Evolutionary conservation across 2,113 vertebrate genomes (phyloP), one percentile per base, ranked within the genome.

Genomic region (Synchiropus splendidus): DNA sequence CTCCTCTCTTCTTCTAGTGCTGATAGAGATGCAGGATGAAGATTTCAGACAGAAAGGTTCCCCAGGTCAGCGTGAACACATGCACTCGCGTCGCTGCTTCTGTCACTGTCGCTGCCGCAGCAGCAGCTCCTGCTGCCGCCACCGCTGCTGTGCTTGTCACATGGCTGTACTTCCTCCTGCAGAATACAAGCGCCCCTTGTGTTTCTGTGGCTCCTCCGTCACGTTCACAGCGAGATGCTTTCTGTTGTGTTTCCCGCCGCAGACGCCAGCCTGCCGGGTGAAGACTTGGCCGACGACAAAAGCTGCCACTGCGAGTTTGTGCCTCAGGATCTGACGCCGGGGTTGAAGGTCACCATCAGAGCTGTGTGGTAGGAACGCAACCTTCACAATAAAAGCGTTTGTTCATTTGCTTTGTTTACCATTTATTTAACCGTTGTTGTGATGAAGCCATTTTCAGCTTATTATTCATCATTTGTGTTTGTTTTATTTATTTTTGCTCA

Each of bases 261-360:
- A 97, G 92, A 94, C 62, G 90, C 88, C 47, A 91, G 92, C 43
- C 89, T 98, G 6, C 94, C 92, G 0, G 95, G 92, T 43, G 95
- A 97, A 64, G 93, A 96, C 39, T 74, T 90, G 40, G 87, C 74
- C 0, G 92, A 98, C 2, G 95, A 97, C 75, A 96, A 94, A 74
- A 93, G 90, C 76, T 98, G 89, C 61, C 90, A 91, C 77, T 96
- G 92, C 59, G 95, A 98, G 79, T 97, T 96, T 41, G 88, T 94
- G 45, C 86, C 92, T 0, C 92, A 97, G 67, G 94, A 98, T 41
- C 81, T 97, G 72, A 95, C 94, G 0, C 94, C 92, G 0, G 93
- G 92, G 42, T 81, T 98, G 48, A 97, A 97, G 87, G 90, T 92
- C 78, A 90, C 92, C 82, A 97, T 98, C 82, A 80, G 95, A 68